Evolutionary conservation across 2,797 vertebrate species (phyloP).

Genomic region (Caiman crocodilus): DNA sequence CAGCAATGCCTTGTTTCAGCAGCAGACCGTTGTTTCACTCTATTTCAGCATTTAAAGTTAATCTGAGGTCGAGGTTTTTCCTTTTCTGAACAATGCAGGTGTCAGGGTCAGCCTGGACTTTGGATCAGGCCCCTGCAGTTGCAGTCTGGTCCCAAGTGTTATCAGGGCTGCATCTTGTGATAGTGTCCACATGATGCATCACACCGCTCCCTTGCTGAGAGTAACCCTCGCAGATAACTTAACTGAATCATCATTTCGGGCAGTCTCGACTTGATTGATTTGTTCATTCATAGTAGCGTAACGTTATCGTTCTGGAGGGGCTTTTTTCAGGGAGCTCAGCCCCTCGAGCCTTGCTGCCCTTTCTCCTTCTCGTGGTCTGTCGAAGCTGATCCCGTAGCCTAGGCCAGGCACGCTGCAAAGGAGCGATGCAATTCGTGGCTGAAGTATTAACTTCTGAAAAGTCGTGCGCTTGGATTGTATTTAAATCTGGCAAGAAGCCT

Average conservation of each 20-base stretch:
- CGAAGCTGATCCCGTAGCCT: background rate
- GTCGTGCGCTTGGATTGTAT: background rate
- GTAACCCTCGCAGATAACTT: background rate
- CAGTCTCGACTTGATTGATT: background rate
- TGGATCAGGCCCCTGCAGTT: background rate
- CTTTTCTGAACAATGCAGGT: background rate
- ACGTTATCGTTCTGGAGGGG: rapidly evolving
- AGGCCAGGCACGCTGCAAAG: background rate
- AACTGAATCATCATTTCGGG: background rate
- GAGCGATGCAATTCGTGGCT: slow-evolving; percentile 31
- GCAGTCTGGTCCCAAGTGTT: background rate
- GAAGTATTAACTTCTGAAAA: background rate
- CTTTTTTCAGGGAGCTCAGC: rapidly evolving
- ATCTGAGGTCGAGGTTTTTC: background rate
- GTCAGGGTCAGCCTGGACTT: background rate
- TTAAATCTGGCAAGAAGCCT: slow-evolving; percentile 35
- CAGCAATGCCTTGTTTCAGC: no score
- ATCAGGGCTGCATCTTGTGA: slow-evolving; percentile 7
- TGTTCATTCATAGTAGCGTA: rapidly evolving
- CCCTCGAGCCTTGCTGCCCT: background rate
- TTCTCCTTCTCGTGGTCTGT: background rate
- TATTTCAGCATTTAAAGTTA: background rate
- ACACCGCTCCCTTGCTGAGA: background rate
- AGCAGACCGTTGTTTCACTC: background rate
- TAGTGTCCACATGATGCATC: background rate